Evolutionary conservation across 2,797 vertebrate species (phyloP).

Genomic region (Phrynocephalus forsythii): DNA sequence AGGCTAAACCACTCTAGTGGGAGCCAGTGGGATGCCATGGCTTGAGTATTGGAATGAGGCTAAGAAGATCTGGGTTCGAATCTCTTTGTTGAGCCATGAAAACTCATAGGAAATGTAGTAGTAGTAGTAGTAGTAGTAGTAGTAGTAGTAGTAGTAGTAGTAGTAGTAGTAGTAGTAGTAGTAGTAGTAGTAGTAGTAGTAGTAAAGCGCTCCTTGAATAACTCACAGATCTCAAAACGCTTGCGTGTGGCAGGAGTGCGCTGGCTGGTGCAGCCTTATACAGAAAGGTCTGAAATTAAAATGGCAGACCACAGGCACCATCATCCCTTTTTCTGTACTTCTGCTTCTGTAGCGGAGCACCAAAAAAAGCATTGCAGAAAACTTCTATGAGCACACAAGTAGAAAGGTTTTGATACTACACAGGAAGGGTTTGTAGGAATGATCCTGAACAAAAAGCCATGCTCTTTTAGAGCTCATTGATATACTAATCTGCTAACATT

Average conservation of each 20-base stretch:
- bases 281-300: neutral
- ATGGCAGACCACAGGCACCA: neutral
- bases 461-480: neutral
- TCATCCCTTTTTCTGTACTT: neutral
- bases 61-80: too few species aligned
- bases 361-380: neutral
- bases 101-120: neutral
- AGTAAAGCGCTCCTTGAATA: too few species aligned
- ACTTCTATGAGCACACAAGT: neutral
- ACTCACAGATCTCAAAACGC: neutral
- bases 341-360: neutral
- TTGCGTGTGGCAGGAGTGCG: neutral
- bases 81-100: too few species aligned
- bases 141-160: too few species aligned
- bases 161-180: too few species aligned
- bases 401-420: neutral
- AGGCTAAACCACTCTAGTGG: neutral
- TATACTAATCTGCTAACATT: neutral
- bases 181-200: too few species aligned
- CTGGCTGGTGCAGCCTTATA: neutral
- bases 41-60: too few species aligned
- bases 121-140: too few species aligned
- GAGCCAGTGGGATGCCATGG: too few species aligned
- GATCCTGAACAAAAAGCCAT: neutral
- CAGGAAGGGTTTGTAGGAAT: neutral